Evolutionary conservation across 37 sponge, comb jelly and placozoan species (phyloP).

Genomic region (Geodia barretti): DNA sequence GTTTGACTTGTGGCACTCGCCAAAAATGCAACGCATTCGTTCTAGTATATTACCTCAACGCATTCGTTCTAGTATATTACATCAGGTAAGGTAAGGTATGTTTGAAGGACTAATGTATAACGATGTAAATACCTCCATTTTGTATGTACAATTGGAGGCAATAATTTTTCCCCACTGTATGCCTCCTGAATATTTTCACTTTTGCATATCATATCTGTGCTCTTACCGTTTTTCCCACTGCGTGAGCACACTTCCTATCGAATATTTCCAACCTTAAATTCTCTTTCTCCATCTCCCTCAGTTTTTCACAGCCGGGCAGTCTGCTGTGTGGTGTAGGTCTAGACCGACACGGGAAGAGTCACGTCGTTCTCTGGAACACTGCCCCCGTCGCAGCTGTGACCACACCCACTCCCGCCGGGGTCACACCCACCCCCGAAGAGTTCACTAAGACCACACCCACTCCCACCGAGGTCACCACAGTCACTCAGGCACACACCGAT

Average conservation of each 20-base stretch:
- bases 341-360: constrained; percentile 66
- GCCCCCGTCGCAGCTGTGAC: constrained; percentile 5
- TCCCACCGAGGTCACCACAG: constrained; percentile 41
- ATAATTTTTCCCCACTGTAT: background rate
- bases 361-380: constrained; percentile 69
- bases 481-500: constrained; percentile 78
- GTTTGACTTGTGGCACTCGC: constrained; percentile 24
- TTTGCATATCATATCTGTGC: no score
- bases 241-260: no score
- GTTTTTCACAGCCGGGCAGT: constrained; percentile 78
- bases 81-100: no score
- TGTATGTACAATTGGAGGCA: no score
- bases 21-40: background rate
- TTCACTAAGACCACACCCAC: constrained; percentile 40
- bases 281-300: constrained; percentile 8
- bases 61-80: no score
- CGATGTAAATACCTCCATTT: no score
- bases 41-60: no score
- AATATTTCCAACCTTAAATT: background rate
- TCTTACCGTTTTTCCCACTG: no score
- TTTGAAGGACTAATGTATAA: no score
- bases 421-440: constrained; percentile 22
- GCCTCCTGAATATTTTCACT: no score
- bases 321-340: constrained; percentile 76
- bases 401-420: no score